A percentile compares a stretch with the other conserved stretches of the same genome.
These are phyloP conservation scores for Gila orcuttii DNA, from an alignment of 2,113 vertebrate species.

Conservation along the genomic window DNA sequence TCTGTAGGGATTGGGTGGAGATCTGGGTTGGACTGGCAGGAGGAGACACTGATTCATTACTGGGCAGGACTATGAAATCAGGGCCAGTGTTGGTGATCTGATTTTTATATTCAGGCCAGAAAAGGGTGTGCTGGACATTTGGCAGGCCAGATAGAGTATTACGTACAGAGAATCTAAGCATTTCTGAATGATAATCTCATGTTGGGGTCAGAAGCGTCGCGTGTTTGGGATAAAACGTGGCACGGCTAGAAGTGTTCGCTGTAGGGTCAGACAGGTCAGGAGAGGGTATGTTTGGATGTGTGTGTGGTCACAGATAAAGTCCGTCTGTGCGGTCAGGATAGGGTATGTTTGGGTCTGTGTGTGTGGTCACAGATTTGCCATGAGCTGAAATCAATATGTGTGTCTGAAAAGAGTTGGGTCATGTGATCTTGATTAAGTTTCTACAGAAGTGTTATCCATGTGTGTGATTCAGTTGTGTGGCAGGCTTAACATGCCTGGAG, in stretches of 20 bases:
- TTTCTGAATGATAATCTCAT: constrained; percentile 37
- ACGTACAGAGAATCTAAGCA: constrained; percentile 15
- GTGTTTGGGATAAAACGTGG: background rate
- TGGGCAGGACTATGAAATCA: background rate
- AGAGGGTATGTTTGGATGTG: constrained; percentile 19
- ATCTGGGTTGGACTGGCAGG: constrained; percentile 30
- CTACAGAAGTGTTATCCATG: background rate
- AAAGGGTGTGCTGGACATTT: constrained; percentile 37
- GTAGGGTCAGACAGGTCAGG: background rate
- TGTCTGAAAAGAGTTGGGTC: background rate
- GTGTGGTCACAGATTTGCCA: constrained; percentile 7
- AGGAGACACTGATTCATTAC: constrained; percentile 27
- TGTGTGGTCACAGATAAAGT: constrained; percentile 23
- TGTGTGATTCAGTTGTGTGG: background rate
- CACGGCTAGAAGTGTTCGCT: background rate
- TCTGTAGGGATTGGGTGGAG: constrained; percentile 38
- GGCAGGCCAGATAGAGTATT: constrained; percentile 8
- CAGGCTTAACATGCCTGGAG: constrained; percentile 30
- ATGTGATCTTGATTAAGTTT: constrained; percentile 20
- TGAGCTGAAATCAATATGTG: background rate
- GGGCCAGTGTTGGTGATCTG: background rate
- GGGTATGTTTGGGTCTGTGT: constrained; percentile 4
- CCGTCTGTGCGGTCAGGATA: background rate
- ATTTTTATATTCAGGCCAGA: constrained; percentile 30
- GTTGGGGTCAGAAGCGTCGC: background rate